phyloP scores from a whole-genome alignment of 2,888 invertebrate species.

The Galeruca laticollis region DNA sequence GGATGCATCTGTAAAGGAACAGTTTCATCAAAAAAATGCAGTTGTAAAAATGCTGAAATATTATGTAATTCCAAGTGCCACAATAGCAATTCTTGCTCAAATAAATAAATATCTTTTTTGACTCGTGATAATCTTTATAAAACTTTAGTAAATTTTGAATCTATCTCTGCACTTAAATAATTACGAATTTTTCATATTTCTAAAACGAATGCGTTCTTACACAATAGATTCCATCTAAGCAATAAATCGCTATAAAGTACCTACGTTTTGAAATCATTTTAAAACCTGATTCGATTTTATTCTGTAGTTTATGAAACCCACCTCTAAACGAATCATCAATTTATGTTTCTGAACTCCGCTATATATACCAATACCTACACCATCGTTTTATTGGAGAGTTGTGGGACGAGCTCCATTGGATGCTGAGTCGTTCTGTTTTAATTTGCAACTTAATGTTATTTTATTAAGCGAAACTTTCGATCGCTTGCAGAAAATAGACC shows the following conservation, averaged over 20 bases:
- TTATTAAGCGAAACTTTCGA: background rate
- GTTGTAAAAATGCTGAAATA: no score
- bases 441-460: slow-evolving; percentile 7
- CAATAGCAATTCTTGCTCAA: no score
- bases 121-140: no score
- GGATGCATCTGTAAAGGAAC: no score
- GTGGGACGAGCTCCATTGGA: slow-evolving; percentile 7
- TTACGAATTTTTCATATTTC: no score
- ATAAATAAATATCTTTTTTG: no score
- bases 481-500: background rate
- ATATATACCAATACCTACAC: background rate
- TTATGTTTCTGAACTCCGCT: slow-evolving; percentile 1
- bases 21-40: no score
- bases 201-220: background rate
- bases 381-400: slow-evolving; percentile 7
- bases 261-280: slow-evolving; percentile 2
- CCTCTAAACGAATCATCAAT: slow-evolving; percentile 4
- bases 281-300: background rate
- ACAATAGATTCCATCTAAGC: background rate
- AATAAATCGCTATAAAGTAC: background rate
- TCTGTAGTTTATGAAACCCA: background rate
- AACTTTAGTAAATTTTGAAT: no score
- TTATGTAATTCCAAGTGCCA: no score
- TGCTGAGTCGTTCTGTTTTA: slow-evolving; percentile 1
- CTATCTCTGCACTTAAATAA: no score